Conservation (phyloP, 2,888 invertebrate species). For the Oscheius onirici region DNA sequence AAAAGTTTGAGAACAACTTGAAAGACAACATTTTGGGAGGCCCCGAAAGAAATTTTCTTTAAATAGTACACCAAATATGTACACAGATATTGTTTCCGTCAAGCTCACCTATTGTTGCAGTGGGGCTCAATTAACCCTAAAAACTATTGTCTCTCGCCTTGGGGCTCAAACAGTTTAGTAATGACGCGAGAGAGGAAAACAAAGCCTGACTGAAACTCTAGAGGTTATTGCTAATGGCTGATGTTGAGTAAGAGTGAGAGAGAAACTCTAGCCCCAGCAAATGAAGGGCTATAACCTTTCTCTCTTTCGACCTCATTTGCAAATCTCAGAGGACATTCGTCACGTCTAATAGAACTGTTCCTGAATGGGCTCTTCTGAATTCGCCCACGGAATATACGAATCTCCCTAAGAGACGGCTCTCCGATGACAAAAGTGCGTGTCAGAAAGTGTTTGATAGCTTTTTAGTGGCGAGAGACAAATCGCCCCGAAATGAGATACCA, state of each 20-base stretch:
- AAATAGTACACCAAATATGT: background rate
- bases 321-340: too few relatives aligned
- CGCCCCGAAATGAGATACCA: conserved; percentile 24
- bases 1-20: too few relatives aligned
- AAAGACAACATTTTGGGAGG: too few relatives aligned
- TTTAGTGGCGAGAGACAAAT: background rate
- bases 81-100: background rate
- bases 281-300: background rate
- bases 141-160: background rate
- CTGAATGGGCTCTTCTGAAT: background rate
- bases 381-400: background rate
- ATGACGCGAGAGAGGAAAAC: background rate
- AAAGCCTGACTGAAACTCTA: conserved; percentile 1
- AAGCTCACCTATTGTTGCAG: background rate
- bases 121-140: background rate
- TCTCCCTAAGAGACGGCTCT: background rate
- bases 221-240: conserved; percentile 1
- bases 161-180: background rate
- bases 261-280: conserved; percentile 7
- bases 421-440: conserved; percentile 22
- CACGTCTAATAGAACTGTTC: background rate
- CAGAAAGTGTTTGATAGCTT: background rate
- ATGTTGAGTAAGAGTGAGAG: background rate
- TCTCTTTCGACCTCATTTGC: background rate
- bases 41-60: background rate